Base-by-base conservation (phyloP, 1,140 invertebrate species). In the Heliconius melpomene region DNA sequence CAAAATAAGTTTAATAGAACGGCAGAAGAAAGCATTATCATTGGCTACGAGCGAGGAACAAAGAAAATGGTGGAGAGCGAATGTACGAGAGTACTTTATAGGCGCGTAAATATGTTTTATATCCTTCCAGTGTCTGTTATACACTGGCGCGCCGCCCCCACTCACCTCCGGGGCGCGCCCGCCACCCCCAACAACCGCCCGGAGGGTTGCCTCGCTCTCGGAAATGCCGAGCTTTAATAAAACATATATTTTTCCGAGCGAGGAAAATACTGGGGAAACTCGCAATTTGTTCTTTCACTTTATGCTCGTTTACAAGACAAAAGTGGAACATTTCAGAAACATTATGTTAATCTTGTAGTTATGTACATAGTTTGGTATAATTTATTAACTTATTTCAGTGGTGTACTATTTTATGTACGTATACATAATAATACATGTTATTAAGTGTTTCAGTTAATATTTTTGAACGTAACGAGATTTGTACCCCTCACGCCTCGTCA, bases 281-380 rank as follows among this genome's bases (percentile, higher is more conserved):
- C 91, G 92, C 92, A 94, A 94, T 94, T 94, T 93, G 93, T 93
- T 94, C 93, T 93, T 94, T 94, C 93, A 94, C 93, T 94, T 94
- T 94, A 93, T 93, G 91, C 92, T 93, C 93, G 93, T 94, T 94
- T 94, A 94, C 93, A 93, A 94, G 93, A 94, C 91, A 94, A 94
- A 94, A 93, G 93, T 93, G 91, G 92, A 93, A 93, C 93, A 93
- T 94, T 93, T 88, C 89, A 91, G 88, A 88, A 94, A 93, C 91
- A 93, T 93, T 93, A 94, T 94, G 92, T 93, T 94, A 94, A 94
- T 94, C 91, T 90, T 88, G 87, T 85, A 91, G 91, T 90, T 93
- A 90, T 87, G 82, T 90, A 90, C 87, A 86, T 90, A 86, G 88
- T 91, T 90, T 89, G 90, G 88, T 90, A 85, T 89, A 85, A 91